Percentiles rank a stretch among this genome's conserved stretches.
Evolutionary conservation across 2,113 vertebrate genomes (phyloP).

Genomic region (Silurus asotus): DNA sequence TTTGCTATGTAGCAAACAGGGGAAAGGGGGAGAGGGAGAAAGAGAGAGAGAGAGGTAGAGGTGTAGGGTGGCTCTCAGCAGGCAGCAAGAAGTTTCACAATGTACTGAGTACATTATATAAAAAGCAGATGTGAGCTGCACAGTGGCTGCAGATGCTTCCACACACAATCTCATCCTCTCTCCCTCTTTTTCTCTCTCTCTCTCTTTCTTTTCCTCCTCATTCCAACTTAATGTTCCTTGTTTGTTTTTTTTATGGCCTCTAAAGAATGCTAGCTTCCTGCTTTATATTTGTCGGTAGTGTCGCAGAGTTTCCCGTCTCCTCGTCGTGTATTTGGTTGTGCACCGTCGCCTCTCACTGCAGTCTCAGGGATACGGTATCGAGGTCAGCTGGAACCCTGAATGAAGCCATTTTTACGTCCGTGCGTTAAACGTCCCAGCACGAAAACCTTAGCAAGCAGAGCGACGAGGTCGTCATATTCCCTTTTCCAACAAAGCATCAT

Average conservation of each 20-base stretch:
- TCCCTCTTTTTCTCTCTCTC: background rate
- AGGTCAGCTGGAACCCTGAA: too few relatives aligned
- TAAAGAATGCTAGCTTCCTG: background rate
- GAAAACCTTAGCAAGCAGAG: too few relatives aligned
- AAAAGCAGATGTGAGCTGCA: constrained; percentile 73
- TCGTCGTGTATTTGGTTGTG: background rate
- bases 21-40: background rate
- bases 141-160: constrained; percentile 72
- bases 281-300: background rate
- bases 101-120: constrained; percentile 74
- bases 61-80: constrained; percentile 11
- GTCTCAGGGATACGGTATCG: background rate
- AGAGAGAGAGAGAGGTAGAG: background rate
- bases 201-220: constrained; percentile 44
- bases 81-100: constrained; percentile 62
- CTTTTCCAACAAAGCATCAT: too few relatives aligned
- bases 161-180: constrained; percentile 54
- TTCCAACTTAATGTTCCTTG: background rate
- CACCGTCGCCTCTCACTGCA: background rate
- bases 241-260: background rate
- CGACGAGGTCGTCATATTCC: too few relatives aligned
- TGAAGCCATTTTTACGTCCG: too few relatives aligned
- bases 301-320: background rate
- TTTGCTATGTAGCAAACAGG: background rate
- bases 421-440: too few relatives aligned